These are phyloP conservation scores for Beroe ovata DNA, from an alignment of 37 sponge, comb jelly and placozoan species.

Conservation along the genomic window DNA sequence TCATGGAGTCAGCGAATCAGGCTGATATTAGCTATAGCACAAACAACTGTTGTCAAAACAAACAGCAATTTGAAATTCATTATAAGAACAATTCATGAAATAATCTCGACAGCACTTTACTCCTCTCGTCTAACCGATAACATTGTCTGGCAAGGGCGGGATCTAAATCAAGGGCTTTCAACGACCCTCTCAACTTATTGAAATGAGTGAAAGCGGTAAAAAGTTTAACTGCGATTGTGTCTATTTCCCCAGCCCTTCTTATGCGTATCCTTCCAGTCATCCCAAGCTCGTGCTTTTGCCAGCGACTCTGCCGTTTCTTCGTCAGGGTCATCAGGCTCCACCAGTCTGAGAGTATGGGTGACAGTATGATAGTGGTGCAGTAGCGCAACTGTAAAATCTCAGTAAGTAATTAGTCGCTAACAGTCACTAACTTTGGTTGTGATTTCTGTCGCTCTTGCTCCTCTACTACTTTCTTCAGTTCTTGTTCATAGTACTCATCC, in stretches of 20 bases:
- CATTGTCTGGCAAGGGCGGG: too few relatives aligned
- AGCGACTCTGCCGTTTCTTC: constrained; percentile 60
- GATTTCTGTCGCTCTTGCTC: constrained; percentile 19
- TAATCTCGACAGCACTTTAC: too few relatives aligned
- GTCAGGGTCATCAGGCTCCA: constrained; percentile 57
- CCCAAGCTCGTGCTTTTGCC: constrained; percentile 47
- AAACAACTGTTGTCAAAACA: too few relatives aligned
- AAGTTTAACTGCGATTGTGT: constrained; percentile 65
- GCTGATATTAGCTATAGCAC: too few relatives aligned
- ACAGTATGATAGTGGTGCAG: neutral
- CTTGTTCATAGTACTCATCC: constrained; percentile 89
- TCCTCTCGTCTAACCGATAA: too few relatives aligned
- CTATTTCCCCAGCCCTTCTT: constrained; percentile 46
- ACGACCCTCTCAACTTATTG: too few relatives aligned
- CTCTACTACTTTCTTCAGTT: constrained; percentile 24
- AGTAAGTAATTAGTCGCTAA: neutral
- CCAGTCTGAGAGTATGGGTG: neutral
- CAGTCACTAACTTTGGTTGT: neutral
- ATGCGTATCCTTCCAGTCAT: constrained; percentile 53
- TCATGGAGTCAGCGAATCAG: too few relatives aligned
- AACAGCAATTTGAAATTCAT: too few relatives aligned
- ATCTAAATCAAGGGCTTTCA: too few relatives aligned
- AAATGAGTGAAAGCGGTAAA: too few relatives aligned
- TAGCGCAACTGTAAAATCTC: neutral
- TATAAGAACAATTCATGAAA: too few relatives aligned